Conservation (phyloP, 1,140 invertebrate species). For the Lasioglossum baleicum region DNA sequence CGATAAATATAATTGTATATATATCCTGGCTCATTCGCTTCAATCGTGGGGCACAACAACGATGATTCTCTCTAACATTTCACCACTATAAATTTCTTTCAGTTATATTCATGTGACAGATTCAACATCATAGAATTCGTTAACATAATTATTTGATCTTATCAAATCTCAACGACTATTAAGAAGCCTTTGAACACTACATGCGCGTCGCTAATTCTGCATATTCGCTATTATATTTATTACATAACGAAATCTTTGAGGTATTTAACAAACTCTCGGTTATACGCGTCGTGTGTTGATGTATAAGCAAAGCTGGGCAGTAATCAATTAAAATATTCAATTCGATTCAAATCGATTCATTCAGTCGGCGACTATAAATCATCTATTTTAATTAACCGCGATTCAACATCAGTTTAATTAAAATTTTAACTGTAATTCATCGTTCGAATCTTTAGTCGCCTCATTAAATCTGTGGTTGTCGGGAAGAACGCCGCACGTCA, state of each 20-base stretch:
- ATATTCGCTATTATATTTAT: slow-evolving; percentile 8
- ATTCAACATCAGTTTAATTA: too few relatives aligned
- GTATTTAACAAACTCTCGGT: slow-evolving; percentile 19
- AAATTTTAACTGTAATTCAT: too few relatives aligned
- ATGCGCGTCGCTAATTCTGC: slow-evolving; percentile 2
- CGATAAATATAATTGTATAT: slow-evolving; percentile 5
- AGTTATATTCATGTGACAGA: slow-evolving; percentile 11
- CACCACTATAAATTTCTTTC: slow-evolving; percentile 21
- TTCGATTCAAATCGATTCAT: too few relatives aligned
- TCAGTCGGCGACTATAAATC: too few relatives aligned
- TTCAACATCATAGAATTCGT: slow-evolving; percentile 37
- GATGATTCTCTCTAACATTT: not conserved
- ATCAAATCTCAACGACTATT: slow-evolving; percentile 20
- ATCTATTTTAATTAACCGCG: too few relatives aligned
- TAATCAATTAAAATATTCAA: too few relatives aligned
- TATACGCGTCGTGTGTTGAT: not conserved
- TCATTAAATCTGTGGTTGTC: too few relatives aligned
- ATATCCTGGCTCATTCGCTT: not conserved
- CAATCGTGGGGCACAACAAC: not conserved
- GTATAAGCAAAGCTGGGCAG: not conserved
- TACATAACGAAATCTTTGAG: slow-evolving; percentile 28
- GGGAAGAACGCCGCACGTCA: too few relatives aligned
- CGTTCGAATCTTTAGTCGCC: too few relatives aligned
- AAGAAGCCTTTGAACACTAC: slow-evolving; percentile 18
- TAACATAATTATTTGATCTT: slow-evolving; percentile 36